phyloP scores from a whole-genome alignment of 1,140 invertebrate species.

The Mactra quadrangularis region DNA sequence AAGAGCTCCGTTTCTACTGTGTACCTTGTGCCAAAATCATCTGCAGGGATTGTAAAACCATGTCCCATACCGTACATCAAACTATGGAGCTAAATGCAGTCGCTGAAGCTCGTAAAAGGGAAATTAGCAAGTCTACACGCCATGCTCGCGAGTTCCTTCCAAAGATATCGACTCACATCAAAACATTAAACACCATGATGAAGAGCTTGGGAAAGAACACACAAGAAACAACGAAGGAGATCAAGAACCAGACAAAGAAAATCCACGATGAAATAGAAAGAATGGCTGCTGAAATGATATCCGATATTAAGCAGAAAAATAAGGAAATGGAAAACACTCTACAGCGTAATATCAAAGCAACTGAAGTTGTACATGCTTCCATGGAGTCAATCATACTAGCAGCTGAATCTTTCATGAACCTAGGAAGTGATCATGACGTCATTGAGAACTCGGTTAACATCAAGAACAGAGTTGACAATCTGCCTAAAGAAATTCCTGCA shows the following conservation, averaged over 20 bases:
- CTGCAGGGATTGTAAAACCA: slow-evolving; percentile 56
- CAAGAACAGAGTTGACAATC: slow-evolving; percentile 55
- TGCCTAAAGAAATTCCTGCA: slow-evolving; percentile 52
- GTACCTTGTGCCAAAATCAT: slow-evolving; percentile 61
- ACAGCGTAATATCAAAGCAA: slow-evolving; percentile 44
- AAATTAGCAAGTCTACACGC: slow-evolving; percentile 46
- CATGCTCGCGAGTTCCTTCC: slow-evolving; percentile 47
- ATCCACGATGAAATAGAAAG: slow-evolving; percentile 58
- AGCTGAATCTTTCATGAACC: slow-evolving; percentile 52
- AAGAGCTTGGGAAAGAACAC: slow-evolving; percentile 55
- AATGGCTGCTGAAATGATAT: slow-evolving; percentile 59
- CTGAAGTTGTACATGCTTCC: slow-evolving; percentile 48
- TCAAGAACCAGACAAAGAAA: slow-evolving; percentile 53
- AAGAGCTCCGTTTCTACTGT: slow-evolving; percentile 58
- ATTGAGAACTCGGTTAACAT: slow-evolving; percentile 62
- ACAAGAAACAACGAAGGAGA: slow-evolving; percentile 57
- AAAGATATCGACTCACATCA: slow-evolving; percentile 38
- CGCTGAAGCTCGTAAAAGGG: slow-evolving; percentile 44
- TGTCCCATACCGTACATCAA: slow-evolving; percentile 59
- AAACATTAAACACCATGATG: slow-evolving; percentile 45
- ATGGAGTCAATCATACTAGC: slow-evolving; percentile 56
- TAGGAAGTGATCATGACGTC: slow-evolving; percentile 59
- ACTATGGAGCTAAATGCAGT: slow-evolving; percentile 54
- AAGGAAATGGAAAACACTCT: slow-evolving; percentile 59
- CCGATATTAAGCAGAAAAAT: slow-evolving; percentile 61